phyloP scores from a whole-genome alignment of 1,140 invertebrate species.

The Rhagoletis pomonella region DNA sequence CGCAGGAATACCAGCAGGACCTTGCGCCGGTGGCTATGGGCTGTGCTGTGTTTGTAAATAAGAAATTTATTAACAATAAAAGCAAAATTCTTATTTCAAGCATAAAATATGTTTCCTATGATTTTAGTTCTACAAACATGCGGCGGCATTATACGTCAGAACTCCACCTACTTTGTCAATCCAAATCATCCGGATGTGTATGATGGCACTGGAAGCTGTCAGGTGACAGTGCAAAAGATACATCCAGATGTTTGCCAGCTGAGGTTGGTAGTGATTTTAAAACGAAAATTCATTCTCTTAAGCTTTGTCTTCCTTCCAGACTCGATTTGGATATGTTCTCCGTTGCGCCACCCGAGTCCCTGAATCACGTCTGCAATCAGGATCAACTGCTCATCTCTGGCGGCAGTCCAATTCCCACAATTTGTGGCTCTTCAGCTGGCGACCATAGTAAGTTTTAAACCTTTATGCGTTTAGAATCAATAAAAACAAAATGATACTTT shows the following conservation, averaged over 20 bases:
- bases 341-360: slow-evolving; percentile 81
- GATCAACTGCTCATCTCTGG: slow-evolving; percentile 91
- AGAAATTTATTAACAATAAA: slow-evolving; percentile 51
- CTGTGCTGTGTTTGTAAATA: slow-evolving; percentile 71
- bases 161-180: slow-evolving; percentile 90
- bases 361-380: slow-evolving; percentile 86
- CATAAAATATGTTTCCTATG: not conserved
- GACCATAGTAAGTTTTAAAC: slow-evolving; percentile 85
- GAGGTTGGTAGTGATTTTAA: slow-evolving; percentile 75
- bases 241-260: slow-evolving; percentile 87
- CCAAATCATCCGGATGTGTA: slow-evolving; percentile 83
- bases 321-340: slow-evolving; percentile 87
- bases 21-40: slow-evolving; percentile 82
- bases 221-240: slow-evolving; percentile 85
- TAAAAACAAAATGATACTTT: slow-evolving; percentile 75
- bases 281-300: not conserved
- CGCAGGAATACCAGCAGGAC: slow-evolving; percentile 82
- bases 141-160: slow-evolving; percentile 83
- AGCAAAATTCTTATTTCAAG: not conserved
- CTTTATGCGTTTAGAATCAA: not conserved
- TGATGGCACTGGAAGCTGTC: slow-evolving; percentile 87
- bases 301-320: slow-evolving; percentile 72
- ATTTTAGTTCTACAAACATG: slow-evolving; percentile 83
- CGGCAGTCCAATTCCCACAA: slow-evolving; percentile 84
- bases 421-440: slow-evolving; percentile 88